A percentile compares a stretch with the other conserved stretches of the same genome.
Conservation (phyloP, 2,888 invertebrate species). For the Callyntrura guangdongensis region DNA sequence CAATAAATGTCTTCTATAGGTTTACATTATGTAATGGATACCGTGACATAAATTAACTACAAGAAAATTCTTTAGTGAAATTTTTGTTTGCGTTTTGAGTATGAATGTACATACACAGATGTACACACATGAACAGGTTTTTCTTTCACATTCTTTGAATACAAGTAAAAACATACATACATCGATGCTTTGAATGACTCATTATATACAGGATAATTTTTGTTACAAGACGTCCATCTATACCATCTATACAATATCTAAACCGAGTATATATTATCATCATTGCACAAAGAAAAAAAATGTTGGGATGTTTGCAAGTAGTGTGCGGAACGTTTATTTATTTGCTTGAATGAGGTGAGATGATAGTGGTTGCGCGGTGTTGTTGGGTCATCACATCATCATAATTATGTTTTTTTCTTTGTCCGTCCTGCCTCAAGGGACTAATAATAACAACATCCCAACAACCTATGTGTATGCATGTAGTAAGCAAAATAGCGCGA, state of each 20-base stretch:
- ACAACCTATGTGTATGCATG: not conserved
- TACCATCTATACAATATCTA: conserved; percentile 41
- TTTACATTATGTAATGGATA: conserved; percentile 83
- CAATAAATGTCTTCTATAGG: conserved; percentile 84
- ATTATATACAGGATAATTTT: conserved; percentile 31
- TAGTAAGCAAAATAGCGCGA: not conserved
- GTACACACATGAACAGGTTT: conserved; percentile 51
- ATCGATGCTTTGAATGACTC: not conserved
- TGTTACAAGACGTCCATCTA: conserved; percentile 25
- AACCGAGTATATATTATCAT: conserved; percentile 1
- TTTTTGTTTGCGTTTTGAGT: conserved; percentile 48
- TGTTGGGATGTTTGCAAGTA: not conserved
- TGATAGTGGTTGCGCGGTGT: conserved; percentile 40
- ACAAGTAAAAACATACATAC: conserved; percentile 36
- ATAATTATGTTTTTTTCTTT: not conserved
- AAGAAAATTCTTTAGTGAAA: conserved; percentile 56
- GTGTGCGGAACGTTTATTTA: conserved; percentile 45
- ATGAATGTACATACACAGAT: not conserved
- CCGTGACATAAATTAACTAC: conserved; percentile 81
- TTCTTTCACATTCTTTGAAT: conserved; percentile 37
- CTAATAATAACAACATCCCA: conserved; percentile 45
- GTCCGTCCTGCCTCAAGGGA: conserved; percentile 70
- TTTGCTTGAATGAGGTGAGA: conserved; percentile 54
- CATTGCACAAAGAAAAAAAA: conserved; percentile 32
- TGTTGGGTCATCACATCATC: conserved; percentile 59